Conservation (phyloP, 2,888 invertebrate genomes). For the Amblyteles armatorius region DNA sequence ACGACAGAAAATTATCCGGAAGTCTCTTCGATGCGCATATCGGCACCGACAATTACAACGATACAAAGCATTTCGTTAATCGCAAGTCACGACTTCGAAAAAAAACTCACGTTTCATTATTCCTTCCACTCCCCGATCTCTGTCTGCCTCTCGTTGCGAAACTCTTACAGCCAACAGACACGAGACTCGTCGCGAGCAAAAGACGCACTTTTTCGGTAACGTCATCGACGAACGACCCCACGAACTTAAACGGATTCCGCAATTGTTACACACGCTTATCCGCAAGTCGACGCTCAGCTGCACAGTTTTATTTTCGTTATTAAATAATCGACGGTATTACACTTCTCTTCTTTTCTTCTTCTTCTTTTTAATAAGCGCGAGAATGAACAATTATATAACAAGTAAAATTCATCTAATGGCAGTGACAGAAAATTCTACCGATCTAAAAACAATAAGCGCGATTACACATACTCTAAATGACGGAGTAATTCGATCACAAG, state of each 20-base stretch:
- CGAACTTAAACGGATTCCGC: constrained; percentile 22
- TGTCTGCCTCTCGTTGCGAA: neutral
- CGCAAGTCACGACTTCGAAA: constrained; percentile 23
- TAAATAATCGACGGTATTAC: constrained; percentile 68
- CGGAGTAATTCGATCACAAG: constrained; percentile 61
- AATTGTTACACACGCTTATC: constrained; percentile 41
- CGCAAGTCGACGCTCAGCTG: constrained; percentile 44
- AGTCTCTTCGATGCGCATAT: constrained; percentile 43
- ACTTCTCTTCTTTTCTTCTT: neutral
- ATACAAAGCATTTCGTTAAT: constrained; percentile 60
- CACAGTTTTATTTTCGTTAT: constrained; percentile 50
- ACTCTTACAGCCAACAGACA: neutral
- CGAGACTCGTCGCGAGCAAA: neutral
- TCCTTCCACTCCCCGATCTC: neutral
- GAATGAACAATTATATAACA: constrained; percentile 69
- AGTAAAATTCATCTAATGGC: constrained; percentile 76
- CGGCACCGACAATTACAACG: constrained; percentile 65
- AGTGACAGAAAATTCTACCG: constrained; percentile 75
- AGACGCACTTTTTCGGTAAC: constrained; percentile 18
- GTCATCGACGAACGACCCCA: constrained; percentile 3
- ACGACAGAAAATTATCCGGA: constrained; percentile 55
- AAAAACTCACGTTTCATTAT: constrained; percentile 7
- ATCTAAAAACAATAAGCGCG: constrained; percentile 53
- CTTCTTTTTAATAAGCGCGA: constrained; percentile 55
- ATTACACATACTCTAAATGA: constrained; percentile 51